phyloP scores from a whole-genome alignment of 2,888 invertebrate species.

The Chrysotoxum bicinctum region DNA sequence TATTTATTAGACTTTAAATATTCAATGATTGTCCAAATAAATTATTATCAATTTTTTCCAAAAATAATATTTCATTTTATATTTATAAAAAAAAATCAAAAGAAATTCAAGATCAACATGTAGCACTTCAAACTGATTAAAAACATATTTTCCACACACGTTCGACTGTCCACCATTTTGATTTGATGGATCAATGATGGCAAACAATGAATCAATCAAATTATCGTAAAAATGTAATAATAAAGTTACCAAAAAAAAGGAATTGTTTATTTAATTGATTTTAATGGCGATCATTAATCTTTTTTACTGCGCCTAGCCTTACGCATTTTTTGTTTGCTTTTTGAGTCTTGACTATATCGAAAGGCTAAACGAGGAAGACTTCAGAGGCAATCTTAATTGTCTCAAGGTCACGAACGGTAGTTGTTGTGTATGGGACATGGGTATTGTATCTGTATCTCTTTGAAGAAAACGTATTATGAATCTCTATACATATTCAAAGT shows the following conservation, averaged over 20 bases:
- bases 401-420: slow-evolving; percentile 60
- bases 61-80: not conserved
- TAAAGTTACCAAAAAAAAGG: slow-evolving; percentile 25
- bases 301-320: slow-evolving; percentile 56
- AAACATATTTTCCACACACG: not conserved
- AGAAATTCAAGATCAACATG: slow-evolving; percentile 51
- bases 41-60: slow-evolving; percentile 48
- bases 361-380: slow-evolving; percentile 25
- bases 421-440: slow-evolving; percentile 29
- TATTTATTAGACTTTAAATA: slow-evolving; percentile 39
- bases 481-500: slow-evolving; percentile 26
- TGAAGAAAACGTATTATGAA: slow-evolving; percentile 34
- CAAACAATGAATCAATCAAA: slow-evolving; percentile 63
- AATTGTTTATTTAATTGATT: slow-evolving; percentile 76
- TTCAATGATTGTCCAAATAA: slow-evolving; percentile 55
- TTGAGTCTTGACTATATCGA: not conserved
- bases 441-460: slow-evolving; percentile 22
- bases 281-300: slow-evolving; percentile 76
- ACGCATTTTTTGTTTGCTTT: slow-evolving; percentile 50
- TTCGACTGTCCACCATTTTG: slow-evolving; percentile 8
- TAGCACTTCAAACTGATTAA: not conserved
- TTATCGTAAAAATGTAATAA: slow-evolving; percentile 70
- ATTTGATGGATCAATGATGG: slow-evolving; percentile 43
- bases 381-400: slow-evolving; percentile 60
- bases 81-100: not conserved